Conservation (phyloP, 2,113 vertebrate genomes). For the Piprites chloris region DNA sequence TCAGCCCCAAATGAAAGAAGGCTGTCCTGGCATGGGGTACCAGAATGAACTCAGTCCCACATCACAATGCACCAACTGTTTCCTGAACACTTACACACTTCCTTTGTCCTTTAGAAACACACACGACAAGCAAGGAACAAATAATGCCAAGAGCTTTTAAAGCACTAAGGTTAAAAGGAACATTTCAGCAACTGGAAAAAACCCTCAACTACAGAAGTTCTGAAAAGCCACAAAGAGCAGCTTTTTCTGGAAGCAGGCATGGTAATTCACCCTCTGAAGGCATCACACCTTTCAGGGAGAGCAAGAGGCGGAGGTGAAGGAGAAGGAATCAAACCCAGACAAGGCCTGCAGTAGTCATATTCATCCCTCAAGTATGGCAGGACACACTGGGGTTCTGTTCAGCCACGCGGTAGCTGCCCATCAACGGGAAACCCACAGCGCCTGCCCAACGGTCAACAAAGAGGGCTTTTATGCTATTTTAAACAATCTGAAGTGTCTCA, state of each 20-base stretch:
- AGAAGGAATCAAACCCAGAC: slow-evolving; percentile 45
- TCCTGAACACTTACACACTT: slow-evolving; percentile 31
- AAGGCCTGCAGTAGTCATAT: neutral
- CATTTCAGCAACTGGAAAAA: neutral
- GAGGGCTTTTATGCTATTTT: slow-evolving; percentile 62
- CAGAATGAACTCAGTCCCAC: slow-evolving; percentile 29
- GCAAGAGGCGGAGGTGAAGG: slow-evolving; percentile 37
- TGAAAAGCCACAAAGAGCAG: slow-evolving; percentile 33
- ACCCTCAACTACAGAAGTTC: neutral
- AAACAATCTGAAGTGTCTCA: slow-evolving; percentile 59
- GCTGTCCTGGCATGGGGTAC: neutral
- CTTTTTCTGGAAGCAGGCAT: neutral
- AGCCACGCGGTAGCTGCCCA: slow-evolving; percentile 65
- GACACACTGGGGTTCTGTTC: slow-evolving; percentile 37
- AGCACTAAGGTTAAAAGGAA: slow-evolving; percentile 30
- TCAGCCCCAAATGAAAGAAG: neutral
- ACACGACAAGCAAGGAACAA: slow-evolving; percentile 12
- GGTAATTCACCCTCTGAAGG: slow-evolving; percentile 36
- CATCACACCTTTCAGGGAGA: slow-evolving; percentile 63
- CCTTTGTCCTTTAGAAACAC: slow-evolving; percentile 44
- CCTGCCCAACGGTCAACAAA: slow-evolving; percentile 47
- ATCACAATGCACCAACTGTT: slow-evolving; percentile 32
- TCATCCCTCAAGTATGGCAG: neutral
- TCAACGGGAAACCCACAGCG: neutral
- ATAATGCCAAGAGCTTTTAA: slow-evolving; percentile 22